phyloP scores from a whole-genome alignment of 2,888 invertebrate genomes.

The Heliothis peltigera region DNA sequence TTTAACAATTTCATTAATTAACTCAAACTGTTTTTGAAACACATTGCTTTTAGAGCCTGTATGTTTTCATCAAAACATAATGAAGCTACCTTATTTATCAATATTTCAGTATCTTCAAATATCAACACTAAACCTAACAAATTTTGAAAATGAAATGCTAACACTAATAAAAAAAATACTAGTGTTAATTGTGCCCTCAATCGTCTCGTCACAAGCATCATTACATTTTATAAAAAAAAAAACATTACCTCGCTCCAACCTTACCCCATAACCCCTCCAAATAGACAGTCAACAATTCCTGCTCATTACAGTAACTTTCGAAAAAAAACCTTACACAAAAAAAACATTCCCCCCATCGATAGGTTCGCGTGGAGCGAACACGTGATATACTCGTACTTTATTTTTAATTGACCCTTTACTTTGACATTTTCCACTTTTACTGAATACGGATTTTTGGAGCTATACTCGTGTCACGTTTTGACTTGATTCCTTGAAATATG shows the following conservation, averaged over 20 bases:
- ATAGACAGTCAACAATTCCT: not conserved
- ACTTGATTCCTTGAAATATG: not conserved
- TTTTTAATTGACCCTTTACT: conserved; percentile 57
- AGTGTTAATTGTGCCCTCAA: too few relatives aligned
- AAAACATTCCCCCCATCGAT: conserved; percentile 1
- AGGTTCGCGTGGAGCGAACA: conserved; percentile 20
- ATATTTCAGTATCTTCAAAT: too few relatives aligned
- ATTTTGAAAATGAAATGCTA: too few relatives aligned
- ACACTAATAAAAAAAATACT: too few relatives aligned
- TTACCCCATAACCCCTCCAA: not conserved
- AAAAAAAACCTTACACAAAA: conserved; percentile 2
- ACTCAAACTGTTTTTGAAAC: too few relatives aligned
- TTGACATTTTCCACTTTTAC: conserved; percentile 27
- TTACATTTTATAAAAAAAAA: not conserved
- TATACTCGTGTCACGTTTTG: not conserved
- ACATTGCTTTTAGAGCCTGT: too few relatives aligned
- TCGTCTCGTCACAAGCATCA: not conserved
- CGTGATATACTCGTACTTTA: conserved; percentile 43
- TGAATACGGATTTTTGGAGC: conserved; percentile 18
- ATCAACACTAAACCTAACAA: too few relatives aligned
- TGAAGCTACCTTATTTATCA: too few relatives aligned
- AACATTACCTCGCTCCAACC: not conserved
- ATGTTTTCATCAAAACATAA: too few relatives aligned
- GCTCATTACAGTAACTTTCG: not conserved
- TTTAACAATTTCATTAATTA: too few relatives aligned